A percentile compares a stretch with the other conserved stretches of the same genome.
Conservation (phyloP, 1,140 invertebrate genomes). For the Meteorus sp. region DNA sequence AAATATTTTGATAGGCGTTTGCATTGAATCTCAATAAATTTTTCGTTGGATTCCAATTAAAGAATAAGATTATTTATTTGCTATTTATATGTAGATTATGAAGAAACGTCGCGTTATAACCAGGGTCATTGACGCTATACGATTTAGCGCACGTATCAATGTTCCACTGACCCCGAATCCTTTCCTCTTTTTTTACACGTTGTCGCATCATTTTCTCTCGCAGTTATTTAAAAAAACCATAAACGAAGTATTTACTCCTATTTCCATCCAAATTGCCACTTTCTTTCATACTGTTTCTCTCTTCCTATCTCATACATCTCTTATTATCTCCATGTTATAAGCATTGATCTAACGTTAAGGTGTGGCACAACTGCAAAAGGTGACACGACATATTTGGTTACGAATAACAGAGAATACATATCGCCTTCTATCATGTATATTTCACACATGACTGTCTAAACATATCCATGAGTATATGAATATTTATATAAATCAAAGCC, state of each 20-base stretch:
- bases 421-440: slow-evolving; percentile 18
- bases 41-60: too few relatives aligned
- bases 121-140: slow-evolving; percentile 48
- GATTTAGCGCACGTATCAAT: slow-evolving; percentile 50
- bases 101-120: neutral
- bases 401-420: slow-evolving; percentile 37
- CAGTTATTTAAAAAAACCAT: too few relatives aligned
- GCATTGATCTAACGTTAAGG: slow-evolving; percentile 1
- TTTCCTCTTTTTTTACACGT: slow-evolving; percentile 36
- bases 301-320: neutral
- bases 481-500: too few relatives aligned
- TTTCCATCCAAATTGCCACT: too few relatives aligned
- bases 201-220: slow-evolving; percentile 7
- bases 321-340: neutral
- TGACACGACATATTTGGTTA: slow-evolving; percentile 54
- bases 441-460: neutral
- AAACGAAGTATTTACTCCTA: too few relatives aligned
- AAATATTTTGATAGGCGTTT: too few relatives aligned
- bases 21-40: too few relatives aligned
- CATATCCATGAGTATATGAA: too few relatives aligned
- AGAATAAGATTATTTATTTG: too few relatives aligned
- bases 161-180: slow-evolving; percentile 53
- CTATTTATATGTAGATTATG: too few relatives aligned
- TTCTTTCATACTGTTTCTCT: too few relatives aligned
- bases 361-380: slow-evolving; percentile 42